Conservation (phyloP, 1,140 invertebrate species). For the Caerostris extrusa region DNA sequence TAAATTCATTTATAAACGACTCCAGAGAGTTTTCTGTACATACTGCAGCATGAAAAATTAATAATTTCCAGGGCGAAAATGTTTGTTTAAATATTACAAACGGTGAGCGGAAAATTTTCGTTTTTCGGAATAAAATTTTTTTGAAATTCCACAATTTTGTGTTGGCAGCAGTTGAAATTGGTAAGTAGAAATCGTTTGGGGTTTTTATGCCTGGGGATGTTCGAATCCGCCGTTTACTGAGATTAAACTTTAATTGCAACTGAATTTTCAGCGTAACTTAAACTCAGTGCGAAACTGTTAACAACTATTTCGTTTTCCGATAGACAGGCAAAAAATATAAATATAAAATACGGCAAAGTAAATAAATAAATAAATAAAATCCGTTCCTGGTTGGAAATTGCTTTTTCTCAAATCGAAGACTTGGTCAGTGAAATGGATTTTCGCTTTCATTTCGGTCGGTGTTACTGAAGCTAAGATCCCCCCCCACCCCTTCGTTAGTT, state of each 20-base stretch:
- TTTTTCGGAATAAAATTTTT: neutral
- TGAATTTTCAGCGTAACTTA: neutral
- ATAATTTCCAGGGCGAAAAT: conserved; percentile 6
- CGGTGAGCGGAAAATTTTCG: neutral
- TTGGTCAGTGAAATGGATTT: conserved; percentile 38
- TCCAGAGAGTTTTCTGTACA: neutral
- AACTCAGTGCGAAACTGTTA: conserved; percentile 1
- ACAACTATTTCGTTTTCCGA: conserved; percentile 21
- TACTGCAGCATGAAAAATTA: conserved; percentile 5
- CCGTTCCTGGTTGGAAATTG: neutral
- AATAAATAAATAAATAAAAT: neutral
- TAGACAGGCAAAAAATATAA: neutral
- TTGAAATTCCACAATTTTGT: neutral
- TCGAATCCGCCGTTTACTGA: conserved; percentile 3
- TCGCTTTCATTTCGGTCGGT: conserved; percentile 7
- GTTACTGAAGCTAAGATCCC: neutral
- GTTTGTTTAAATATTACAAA: neutral
- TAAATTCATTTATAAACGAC: conserved; percentile 40
- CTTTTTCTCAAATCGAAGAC: conserved; percentile 17
- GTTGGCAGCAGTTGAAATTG: neutral
- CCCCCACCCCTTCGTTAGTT: neutral
- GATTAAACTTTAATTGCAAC: conserved; percentile 38
- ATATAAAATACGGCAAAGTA: neutral
- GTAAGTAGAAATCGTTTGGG: conserved; percentile 7
- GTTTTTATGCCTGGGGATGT: neutral